Conservation (phyloP, 2,113 vertebrate species). For the Gambusia affinis region DNA sequence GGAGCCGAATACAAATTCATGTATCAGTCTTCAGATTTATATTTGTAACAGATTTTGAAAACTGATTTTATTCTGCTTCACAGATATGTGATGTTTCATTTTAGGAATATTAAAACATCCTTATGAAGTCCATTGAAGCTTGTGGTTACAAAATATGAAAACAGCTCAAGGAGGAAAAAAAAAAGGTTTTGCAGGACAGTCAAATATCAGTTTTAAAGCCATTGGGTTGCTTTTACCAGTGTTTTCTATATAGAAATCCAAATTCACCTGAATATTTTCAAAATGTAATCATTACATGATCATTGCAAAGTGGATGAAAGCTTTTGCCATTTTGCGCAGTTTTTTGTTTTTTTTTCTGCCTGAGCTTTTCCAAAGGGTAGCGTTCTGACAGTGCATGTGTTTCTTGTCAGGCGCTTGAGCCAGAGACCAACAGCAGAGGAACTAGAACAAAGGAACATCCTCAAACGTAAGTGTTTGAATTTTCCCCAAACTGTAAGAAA, state of each 20-base stretch:
- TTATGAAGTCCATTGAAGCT: too few relatives aligned
- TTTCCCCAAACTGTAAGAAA: not conserved
- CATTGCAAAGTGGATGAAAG: not conserved
- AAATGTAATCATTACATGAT: not conserved
- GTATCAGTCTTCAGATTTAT: too few relatives aligned
- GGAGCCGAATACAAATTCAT: too few relatives aligned
- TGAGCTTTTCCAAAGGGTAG: conserved; percentile 17
- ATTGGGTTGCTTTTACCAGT: not conserved
- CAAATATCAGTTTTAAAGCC: not conserved
- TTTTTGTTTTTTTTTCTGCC: not conserved
- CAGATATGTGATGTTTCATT: too few relatives aligned
- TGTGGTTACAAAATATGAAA: too few relatives aligned
- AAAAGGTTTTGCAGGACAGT: not conserved
- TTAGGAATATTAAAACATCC: too few relatives aligned
- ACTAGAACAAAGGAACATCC: conserved; percentile 97
- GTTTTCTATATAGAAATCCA: not conserved
- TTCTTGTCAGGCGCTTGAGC: conserved; percentile 91
- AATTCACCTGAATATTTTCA: not conserved
- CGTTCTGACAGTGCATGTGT: conserved; percentile 57
- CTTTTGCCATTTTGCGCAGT: not conserved
- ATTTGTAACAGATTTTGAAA: too few relatives aligned
- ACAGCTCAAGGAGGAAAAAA: too few relatives aligned
- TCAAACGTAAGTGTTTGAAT: conserved; percentile 91
- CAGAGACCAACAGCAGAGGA: conserved; percentile 97
- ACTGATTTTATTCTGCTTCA: too few relatives aligned